Evolutionary conservation across 2,113 vertebrate genomes (phyloP).

Genomic region (Suncus etruscus): DNA sequence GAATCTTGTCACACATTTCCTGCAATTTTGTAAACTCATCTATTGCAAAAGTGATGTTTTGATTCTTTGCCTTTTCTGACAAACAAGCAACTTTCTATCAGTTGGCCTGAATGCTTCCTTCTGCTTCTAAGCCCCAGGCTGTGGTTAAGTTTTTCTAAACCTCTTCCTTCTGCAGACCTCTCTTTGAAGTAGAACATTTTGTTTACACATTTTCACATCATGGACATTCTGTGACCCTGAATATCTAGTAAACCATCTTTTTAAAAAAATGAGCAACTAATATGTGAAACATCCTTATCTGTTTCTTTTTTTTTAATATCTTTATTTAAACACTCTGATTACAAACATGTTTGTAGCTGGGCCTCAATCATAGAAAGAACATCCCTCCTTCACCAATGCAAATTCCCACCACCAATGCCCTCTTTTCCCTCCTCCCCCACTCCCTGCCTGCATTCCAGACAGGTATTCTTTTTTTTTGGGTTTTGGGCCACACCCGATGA

Average conservation of each 20-base stretch:
- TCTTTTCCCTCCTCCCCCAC: too few species aligned
- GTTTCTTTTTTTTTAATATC: too few species aligned
- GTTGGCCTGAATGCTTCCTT: conserved; percentile 26
- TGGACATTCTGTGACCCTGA: conserved; percentile 24
- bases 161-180: conserved; percentile 24
- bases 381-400: too few species aligned
- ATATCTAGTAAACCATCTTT: conserved; percentile 24
- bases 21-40: conserved; percentile 61
- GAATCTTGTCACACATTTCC: conserved; percentile 48
- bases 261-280: not conserved
- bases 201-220: conserved; percentile 27
- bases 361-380: too few species aligned
- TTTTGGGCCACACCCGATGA: too few species aligned
- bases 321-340: too few species aligned
- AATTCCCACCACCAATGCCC: too few species aligned
- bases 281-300: not conserved
- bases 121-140: conserved; percentile 41
- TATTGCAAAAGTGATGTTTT: conserved; percentile 68
- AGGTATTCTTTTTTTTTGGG: too few species aligned
- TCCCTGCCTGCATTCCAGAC: too few species aligned
- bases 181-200: conserved; percentile 52
- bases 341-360: too few species aligned
- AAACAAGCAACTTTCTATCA: conserved; percentile 20
- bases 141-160: conserved; percentile 54
- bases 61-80: conserved; percentile 40